Conservation (phyloP, 2,113 vertebrate species). For the Malurus melanocephalus region DNA sequence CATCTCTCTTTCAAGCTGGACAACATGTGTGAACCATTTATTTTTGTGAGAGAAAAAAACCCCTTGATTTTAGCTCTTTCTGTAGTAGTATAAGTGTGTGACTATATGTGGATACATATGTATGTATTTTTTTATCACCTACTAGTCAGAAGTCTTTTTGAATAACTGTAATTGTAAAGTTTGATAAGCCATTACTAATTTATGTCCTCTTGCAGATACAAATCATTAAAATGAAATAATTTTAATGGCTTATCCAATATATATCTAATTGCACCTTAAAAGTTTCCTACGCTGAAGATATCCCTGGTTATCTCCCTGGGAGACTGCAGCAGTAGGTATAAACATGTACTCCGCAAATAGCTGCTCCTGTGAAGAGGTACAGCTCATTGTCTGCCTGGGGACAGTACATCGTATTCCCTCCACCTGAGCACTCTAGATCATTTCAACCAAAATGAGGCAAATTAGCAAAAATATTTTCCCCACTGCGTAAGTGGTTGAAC, state of each 20-base stretch:
- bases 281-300: slow-evolving; percentile 34
- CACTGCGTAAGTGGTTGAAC: neutral
- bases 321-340: neutral
- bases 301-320: neutral
- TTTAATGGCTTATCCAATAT: slow-evolving; percentile 57
- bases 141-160: slow-evolving; percentile 1
- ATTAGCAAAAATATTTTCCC: neutral
- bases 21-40: neutral
- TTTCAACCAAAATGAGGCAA: neutral
- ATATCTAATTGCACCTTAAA: slow-evolving; percentile 51
- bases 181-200: slow-evolving; percentile 69
- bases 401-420: neutral
- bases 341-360: neutral
- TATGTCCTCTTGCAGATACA: slow-evolving; percentile 55
- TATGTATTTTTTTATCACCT: neutral
- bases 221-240: slow-evolving; percentile 65
- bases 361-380: neutral
- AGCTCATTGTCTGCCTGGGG: neutral
- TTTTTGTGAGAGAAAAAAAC: neutral
- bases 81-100: neutral
- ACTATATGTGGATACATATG: neutral
- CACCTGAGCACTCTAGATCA: neutral
- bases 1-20: neutral
- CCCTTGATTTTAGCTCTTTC: slow-evolving; percentile 26
- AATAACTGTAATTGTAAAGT: slow-evolving; percentile 47